Base-by-base conservation (phyloP, 2,888 invertebrate species). In the Erannis defoliaria region DNA sequence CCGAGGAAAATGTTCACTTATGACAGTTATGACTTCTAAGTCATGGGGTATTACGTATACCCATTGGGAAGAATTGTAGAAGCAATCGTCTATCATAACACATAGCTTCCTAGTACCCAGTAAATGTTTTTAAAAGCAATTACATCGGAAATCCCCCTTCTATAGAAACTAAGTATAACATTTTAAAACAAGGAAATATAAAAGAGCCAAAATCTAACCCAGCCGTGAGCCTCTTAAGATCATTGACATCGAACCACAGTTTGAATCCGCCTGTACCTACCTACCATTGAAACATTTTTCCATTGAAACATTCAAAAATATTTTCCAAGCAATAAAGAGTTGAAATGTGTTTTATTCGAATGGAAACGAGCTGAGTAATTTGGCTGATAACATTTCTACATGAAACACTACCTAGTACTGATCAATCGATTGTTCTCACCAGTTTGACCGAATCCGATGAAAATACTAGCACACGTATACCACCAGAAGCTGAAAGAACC, bases 391-490 rank as follows among this genome's bases (percentile, higher is more conserved):
- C 38, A 50, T 45, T 45, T 33, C 45, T 26, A 53, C 16, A 35
- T 48, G 33, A 37, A 50, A 50, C 16, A 35, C 42, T 40, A 37
- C 23, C 19, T 16, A 10, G 23, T 35, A 35, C 0, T 48, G 16
- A 48, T 29, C 37, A 57, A 61, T 58, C 31, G 31, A 55, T 62
- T 59, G 6, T 21, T 55, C 67, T 67, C 21, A 70, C 69, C 62
- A 49, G 53, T 42, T 42, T 49, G 42, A 9, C n/a, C 31, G 50
- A 46, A 56, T 54, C 33, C 45, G 26, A 62, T 23, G 37, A 60
- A 45, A 50, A 57, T 37, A 40, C 10, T 3, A 0, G 40, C 37
- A 9, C 50, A 40, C 45, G 38, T 14, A 6, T 5, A 54, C 56
- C 45, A 53, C 42, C 12, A 35, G 9, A 56, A n/a, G n/a, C n/a